Evolutionary conservation across 1,140 invertebrate genomes (phyloP).

Genomic region (Drosophila pectinifera): DNA sequence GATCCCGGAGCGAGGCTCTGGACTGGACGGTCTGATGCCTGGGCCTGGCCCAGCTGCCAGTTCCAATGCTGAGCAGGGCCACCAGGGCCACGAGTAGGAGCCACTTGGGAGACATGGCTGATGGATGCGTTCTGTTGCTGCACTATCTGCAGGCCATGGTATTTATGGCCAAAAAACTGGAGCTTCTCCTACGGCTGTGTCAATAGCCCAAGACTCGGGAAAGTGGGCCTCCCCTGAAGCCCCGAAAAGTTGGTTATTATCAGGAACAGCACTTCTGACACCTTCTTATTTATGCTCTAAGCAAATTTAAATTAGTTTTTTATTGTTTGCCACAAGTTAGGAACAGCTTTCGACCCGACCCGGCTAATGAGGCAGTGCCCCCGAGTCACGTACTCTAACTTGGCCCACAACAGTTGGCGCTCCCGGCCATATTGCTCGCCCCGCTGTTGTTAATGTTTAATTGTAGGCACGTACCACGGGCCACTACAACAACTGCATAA

Average conservation of each 20-base stretch:
- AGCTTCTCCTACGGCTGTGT: slow-evolving; percentile 43
- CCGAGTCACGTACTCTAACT: slow-evolving; percentile 68
- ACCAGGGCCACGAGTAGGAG: slow-evolving; percentile 53
- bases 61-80: slow-evolving; percentile 42
- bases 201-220: slow-evolving; percentile 36
- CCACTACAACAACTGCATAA: slow-evolving; percentile 71
- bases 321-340: slow-evolving; percentile 60
- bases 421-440: slow-evolving; percentile 19
- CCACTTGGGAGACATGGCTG: slow-evolving; percentile 66
- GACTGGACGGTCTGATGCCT: slow-evolving; percentile 20
- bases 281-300: slow-evolving; percentile 76
- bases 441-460: slow-evolving; percentile 73
- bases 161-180: slow-evolving; percentile 52
- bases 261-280: slow-evolving; percentile 65
- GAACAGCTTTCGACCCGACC: slow-evolving; percentile 11
- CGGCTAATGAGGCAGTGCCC: slow-evolving; percentile 74
- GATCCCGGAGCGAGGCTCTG: slow-evolving; percentile 20
- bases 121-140: slow-evolving; percentile 49
- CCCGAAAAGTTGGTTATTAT: slow-evolving; percentile 31
- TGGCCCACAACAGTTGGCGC: slow-evolving; percentile 59
- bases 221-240: slow-evolving; percentile 11
- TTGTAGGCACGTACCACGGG: slow-evolving; percentile 71
- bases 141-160: slow-evolving; percentile 3
- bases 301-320: slow-evolving; percentile 82
- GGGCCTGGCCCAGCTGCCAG: slow-evolving; percentile 29